Evolutionary conservation across 2,888 invertebrate species (phyloP).

Genomic region (Sphecodes monilicornis): DNA sequence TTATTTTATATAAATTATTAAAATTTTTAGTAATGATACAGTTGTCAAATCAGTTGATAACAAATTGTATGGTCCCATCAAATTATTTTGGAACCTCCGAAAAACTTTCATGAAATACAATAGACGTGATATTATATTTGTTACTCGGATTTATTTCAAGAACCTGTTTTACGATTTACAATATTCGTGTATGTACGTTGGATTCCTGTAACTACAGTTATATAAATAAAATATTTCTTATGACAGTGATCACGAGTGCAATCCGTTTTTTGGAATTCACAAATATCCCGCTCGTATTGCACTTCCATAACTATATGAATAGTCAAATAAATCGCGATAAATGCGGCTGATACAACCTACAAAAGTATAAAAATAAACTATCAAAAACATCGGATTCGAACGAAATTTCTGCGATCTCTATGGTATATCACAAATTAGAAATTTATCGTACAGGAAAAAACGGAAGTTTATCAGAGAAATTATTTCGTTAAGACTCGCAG

Average conservation of each 20-base stretch:
- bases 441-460: slow-evolving; percentile 35
- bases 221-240: slow-evolving; percentile 13
- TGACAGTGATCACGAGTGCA: slow-evolving; percentile 25
- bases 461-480: slow-evolving; percentile 19
- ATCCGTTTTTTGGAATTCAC: slow-evolving; percentile 20
- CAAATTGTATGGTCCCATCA: not conserved
- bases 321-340: slow-evolving; percentile 19
- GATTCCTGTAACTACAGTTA: slow-evolving; percentile 21
- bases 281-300: slow-evolving; percentile 27
- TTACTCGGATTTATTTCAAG: slow-evolving; percentile 43
- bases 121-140: slow-evolving; percentile 17
- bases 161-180: slow-evolving; percentile 39
- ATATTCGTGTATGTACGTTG: slow-evolving; percentile 31
- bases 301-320: slow-evolving; percentile 11
- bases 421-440: slow-evolving; percentile 19
- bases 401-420: slow-evolving; percentile 20
- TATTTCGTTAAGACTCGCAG: slow-evolving; percentile 17
- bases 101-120: slow-evolving; percentile 19
- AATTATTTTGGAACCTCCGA: not conserved
- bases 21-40: not conserved
- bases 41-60: not conserved
- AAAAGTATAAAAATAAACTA: slow-evolving; percentile 46
- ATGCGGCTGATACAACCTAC: slow-evolving; percentile 17
- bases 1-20: slow-evolving; percentile 4
- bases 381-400: slow-evolving; percentile 25